Evolutionary conservation across 2,888 invertebrate species (phyloP).

Genomic region (Drosophila dives): DNA sequence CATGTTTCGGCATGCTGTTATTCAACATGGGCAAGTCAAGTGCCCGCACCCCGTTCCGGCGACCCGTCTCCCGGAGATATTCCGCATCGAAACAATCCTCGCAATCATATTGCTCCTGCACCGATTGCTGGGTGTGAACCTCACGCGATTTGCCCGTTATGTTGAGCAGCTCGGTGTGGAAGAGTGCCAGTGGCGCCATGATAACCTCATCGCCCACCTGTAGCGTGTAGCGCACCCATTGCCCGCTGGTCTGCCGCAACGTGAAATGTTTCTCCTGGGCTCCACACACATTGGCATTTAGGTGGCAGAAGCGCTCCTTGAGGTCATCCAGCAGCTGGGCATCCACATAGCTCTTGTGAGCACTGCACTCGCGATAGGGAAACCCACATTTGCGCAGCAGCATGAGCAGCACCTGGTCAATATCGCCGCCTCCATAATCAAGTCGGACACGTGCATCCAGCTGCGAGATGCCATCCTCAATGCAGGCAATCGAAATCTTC

Average conservation of each 20-base stretch:
- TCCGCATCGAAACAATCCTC: constrained; percentile 98
- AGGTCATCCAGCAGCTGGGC: constrained; percentile 92
- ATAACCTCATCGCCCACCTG: constrained; percentile 95
- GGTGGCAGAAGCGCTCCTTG: constrained; percentile 96
- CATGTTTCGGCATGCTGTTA: constrained; percentile 28
- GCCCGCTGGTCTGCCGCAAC: constrained; percentile 87
- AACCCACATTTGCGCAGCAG: constrained; percentile 95
- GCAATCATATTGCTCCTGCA: constrained; percentile 90
- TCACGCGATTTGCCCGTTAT: constrained; percentile 91
- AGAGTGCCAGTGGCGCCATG: constrained; percentile 94
- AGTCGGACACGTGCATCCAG: constrained; percentile 92
- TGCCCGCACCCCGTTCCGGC: constrained; percentile 68
- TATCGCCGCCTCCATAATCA: constrained; percentile 96
- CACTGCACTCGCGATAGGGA: constrained; percentile 92
- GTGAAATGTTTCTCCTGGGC: constrained; percentile 93
- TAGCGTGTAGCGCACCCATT: constrained; percentile 90
- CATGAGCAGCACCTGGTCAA: constrained; percentile 95
- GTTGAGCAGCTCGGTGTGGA: constrained; percentile 94
- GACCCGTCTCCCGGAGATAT: constrained; percentile 94
- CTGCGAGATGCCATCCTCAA: constrained; percentile 98
- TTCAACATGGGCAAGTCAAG: constrained; percentile 26
- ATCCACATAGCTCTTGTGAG: constrained; percentile 90
- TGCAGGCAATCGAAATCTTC: constrained; percentile 97
- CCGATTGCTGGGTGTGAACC: constrained; percentile 87
- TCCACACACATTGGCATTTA: constrained; percentile 95